phyloP scores from a whole-genome alignment of 2,113 vertebrate species.

The Myotis davidii region DNA sequence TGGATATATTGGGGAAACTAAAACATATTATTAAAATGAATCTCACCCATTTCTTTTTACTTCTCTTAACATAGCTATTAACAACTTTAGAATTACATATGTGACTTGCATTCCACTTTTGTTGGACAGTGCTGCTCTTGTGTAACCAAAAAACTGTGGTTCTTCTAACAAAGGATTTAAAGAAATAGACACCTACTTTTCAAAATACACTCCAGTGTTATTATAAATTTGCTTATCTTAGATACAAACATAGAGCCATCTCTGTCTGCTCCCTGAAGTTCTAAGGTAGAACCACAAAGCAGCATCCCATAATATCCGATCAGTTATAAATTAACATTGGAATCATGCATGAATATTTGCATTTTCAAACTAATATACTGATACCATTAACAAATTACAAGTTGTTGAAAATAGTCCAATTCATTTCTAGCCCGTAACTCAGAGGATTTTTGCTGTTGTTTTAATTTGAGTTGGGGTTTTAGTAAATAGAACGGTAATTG shows the following conservation, averaged over 20 bases:
- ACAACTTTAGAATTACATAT: conserved; percentile 18
- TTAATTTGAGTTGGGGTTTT: background rate
- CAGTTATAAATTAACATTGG: background rate
- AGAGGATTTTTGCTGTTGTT: background rate
- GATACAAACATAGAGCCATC: background rate
- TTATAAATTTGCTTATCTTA: background rate
- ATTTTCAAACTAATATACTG: conserved; percentile 24
- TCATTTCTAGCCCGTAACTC: background rate
- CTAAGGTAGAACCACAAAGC: background rate
- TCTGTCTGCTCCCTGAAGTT: background rate
- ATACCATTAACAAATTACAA: background rate
- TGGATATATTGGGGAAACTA: background rate
- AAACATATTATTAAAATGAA: conserved; percentile 21
- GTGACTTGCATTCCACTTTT: background rate
- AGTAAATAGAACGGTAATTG: background rate
- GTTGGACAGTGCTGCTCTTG: background rate
- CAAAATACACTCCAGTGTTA: conserved; percentile 15
- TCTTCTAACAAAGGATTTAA: background rate
- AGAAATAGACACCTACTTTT: conserved; percentile 7
- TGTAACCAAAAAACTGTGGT: background rate
- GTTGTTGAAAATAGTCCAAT: background rate
- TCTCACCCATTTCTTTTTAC: background rate
- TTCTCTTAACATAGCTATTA: background rate
- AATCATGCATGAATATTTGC: background rate
- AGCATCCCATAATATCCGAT: background rate